phyloP scores from a whole-genome alignment of 2,888 invertebrate genomes.

The Cryptus viduatorius region DNA sequence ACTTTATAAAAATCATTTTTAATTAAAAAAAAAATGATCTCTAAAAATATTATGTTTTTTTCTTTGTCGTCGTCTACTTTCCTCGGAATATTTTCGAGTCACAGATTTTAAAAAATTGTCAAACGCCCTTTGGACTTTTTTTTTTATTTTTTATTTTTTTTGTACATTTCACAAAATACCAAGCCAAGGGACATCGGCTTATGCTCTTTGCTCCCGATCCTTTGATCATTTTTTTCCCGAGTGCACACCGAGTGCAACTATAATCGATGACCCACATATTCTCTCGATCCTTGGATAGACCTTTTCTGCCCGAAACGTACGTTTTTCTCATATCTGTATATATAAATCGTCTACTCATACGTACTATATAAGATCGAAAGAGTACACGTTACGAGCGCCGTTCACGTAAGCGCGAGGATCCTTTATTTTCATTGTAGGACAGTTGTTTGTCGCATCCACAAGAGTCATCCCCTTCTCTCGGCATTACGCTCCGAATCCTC shows the following conservation, averaged over 20 bases:
- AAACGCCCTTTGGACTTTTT: background rate
- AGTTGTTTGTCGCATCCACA: slow-evolving; percentile 38
- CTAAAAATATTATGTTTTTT: no score
- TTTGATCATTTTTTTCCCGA: slow-evolving; percentile 46
- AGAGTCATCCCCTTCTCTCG: slow-evolving; percentile 11
- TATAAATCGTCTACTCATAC: background rate
- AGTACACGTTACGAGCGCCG: slow-evolving; percentile 9
- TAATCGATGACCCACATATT: slow-evolving; percentile 72
- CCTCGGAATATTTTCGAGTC: background rate
- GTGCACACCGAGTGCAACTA: slow-evolving; percentile 38
- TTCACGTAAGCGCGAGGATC: slow-evolving; percentile 27
- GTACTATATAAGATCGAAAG: slow-evolving; percentile 8
- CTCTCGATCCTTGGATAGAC: slow-evolving; percentile 49
- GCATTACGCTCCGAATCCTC: slow-evolving; percentile 52
- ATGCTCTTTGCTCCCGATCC: slow-evolving; percentile 49
- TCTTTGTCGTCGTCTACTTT: background rate
- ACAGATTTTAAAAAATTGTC: background rate
- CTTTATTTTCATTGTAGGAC: slow-evolving; percentile 42
- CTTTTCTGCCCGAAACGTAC: slow-evolving; percentile 58
- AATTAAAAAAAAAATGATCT: no score
- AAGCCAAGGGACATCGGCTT: background rate
- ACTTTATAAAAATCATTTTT: no score
- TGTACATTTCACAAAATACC: background rate
- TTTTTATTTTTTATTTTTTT: no score
- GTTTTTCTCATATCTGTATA: slow-evolving; percentile 13